Conservation (phyloP, 35 echinoderm and acorn worm genomes). For the Diadema setosum region DNA sequence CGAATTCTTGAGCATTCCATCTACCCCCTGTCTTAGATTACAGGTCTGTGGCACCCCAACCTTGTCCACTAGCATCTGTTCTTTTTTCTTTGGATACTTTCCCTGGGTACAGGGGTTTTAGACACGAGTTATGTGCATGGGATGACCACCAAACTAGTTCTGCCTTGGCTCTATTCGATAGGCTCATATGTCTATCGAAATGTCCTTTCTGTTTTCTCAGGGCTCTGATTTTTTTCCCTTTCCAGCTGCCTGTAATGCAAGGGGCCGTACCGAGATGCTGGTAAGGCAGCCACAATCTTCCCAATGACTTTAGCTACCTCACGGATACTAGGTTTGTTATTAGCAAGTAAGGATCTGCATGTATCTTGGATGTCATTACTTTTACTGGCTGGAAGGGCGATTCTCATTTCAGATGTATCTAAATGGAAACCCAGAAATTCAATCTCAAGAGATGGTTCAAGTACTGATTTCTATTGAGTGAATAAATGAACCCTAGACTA, state of each 20-base stretch:
- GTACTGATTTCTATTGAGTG: no score
- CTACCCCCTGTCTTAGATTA: constrained; percentile 8
- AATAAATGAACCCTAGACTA: no score
- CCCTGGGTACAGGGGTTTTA: background rate
- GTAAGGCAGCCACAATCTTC: constrained; percentile 62
- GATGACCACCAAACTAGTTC: constrained; percentile 71
- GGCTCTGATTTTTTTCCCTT: constrained; percentile 54
- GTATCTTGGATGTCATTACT: no score
- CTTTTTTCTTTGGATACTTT: constrained; percentile 19
- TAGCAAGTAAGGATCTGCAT: background rate
- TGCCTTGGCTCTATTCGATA: constrained; percentile 15
- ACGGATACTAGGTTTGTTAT: constrained; percentile 20
- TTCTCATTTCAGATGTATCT: no score
- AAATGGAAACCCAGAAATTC: no score
- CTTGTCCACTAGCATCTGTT: constrained; percentile 40
- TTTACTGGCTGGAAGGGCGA: no score
- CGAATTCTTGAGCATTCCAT: constrained; percentile 32
- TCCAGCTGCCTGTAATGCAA: constrained; percentile 68
- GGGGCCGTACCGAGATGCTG: constrained; percentile 58
- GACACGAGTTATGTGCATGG: background rate
- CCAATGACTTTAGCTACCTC: constrained; percentile 48
- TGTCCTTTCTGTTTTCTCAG: constrained; percentile 44
- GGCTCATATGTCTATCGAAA: constrained; percentile 14
- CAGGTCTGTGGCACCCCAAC: constrained; percentile 65
- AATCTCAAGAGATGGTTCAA: no score